These are phyloP conservation scores for Yoshiicerus persimilis DNA, from an alignment of 1,140 invertebrate species.

Conservation along the genomic window DNA sequence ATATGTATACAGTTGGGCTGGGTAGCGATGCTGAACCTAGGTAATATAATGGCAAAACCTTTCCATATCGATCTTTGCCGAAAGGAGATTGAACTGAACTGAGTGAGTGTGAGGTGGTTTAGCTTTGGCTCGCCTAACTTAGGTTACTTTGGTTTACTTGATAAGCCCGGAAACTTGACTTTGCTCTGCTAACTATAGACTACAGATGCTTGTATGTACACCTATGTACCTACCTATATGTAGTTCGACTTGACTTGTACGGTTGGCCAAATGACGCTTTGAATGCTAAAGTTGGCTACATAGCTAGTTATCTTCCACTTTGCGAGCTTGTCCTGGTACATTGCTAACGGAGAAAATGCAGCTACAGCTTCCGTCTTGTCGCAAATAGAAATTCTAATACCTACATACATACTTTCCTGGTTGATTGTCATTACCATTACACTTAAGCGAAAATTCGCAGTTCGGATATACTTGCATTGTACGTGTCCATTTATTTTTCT, in stretches of 20 bases:
- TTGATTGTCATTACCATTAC: too few relatives aligned
- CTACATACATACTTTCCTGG: too few relatives aligned
- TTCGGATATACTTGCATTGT: too few relatives aligned
- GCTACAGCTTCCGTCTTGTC: too few relatives aligned
- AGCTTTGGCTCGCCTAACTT: not conserved
- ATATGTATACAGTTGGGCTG: not conserved
- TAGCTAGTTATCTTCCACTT: too few relatives aligned
- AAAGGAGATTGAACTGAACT: not conserved
- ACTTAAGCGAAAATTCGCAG: too few relatives aligned
- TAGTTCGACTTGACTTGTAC: not conserved
- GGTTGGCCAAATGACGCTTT: not conserved
- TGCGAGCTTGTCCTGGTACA: too few relatives aligned
- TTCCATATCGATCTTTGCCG: not conserved
- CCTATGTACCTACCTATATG: not conserved
- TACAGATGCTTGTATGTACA: too few relatives aligned
- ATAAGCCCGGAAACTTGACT: not conserved
- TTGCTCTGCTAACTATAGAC: not conserved
- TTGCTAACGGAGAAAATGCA: too few relatives aligned
- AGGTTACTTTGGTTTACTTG: not conserved
- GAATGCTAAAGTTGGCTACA: too few relatives aligned
- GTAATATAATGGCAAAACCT: not conserved
- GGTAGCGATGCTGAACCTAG: not conserved
- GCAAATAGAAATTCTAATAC: too few relatives aligned
- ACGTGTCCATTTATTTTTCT: too few relatives aligned
- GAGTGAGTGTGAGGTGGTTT: not conserved